Conservation (phyloP, 2,113 vertebrate species). For the Aythya baeri region DNA sequence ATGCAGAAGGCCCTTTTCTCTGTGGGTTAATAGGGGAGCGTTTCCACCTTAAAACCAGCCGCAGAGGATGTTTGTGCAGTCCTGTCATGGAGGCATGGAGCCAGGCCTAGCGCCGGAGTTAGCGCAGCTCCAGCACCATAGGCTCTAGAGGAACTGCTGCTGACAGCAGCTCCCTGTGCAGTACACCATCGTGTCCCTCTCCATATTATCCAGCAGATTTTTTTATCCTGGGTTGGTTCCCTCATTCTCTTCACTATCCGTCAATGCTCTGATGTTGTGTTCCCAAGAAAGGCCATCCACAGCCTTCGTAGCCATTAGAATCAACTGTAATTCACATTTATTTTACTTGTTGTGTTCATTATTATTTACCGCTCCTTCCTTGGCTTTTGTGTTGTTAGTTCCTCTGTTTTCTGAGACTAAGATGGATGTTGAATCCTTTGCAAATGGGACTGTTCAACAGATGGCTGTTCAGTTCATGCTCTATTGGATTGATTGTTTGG, state of each 20-base stretch:
- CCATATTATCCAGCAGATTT: background rate
- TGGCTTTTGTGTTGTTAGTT: background rate
- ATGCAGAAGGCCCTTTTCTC: background rate
- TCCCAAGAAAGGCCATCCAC: background rate
- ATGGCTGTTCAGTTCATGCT: slow-evolving; percentile 58
- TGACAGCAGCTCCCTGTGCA: fast-evolving
- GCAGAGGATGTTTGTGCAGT: background rate
- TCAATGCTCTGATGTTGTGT: fast-evolving
- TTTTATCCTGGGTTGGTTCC: background rate
- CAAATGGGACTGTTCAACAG: slow-evolving; percentile 51
- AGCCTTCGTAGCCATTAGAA: background rate
- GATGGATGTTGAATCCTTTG: slow-evolving; percentile 49
- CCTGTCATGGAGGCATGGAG: background rate
- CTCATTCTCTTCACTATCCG: background rate
- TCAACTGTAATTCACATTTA: background rate
- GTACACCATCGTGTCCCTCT: fast-evolving
- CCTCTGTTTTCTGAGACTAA: background rate
- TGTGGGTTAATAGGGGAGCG: background rate
- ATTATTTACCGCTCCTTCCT: background rate
- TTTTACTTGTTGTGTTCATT: background rate
- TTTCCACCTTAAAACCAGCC: background rate
- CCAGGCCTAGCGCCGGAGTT: background rate
- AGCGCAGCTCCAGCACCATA: fast-evolving
- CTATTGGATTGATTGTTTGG: slow-evolving; percentile 49
- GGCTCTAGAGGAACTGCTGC: background rate